Conservation (phyloP, 2,113 vertebrate genomes). For the Sphaerodactylus townsendi region DNA sequence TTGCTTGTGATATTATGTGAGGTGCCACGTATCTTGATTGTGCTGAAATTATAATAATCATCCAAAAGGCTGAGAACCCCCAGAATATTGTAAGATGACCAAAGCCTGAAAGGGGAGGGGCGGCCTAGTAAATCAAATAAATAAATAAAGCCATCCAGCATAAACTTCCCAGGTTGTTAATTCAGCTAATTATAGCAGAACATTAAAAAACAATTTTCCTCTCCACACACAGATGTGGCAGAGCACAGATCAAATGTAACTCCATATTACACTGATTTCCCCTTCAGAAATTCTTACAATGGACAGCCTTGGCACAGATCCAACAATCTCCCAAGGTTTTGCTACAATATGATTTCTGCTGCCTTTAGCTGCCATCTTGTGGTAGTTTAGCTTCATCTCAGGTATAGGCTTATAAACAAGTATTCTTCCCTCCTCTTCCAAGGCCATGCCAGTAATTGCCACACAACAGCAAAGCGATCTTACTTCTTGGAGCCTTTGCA, state of each 20-base stretch:
- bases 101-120: too few relatives aligned
- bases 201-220: neutral
- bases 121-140: too few relatives aligned
- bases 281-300: neutral
- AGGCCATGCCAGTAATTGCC: neutral
- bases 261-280: neutral
- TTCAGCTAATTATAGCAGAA: neutral
- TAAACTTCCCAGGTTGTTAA: too few relatives aligned
- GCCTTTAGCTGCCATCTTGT: slow-evolving; percentile 70
- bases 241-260: neutral
- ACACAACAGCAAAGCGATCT: slow-evolving; percentile 4
- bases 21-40: neutral
- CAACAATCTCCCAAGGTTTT: neutral
- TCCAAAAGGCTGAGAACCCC: neutral
- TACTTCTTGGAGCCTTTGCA: neutral
- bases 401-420: neutral
- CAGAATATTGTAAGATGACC: too few relatives aligned
- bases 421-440: neutral
- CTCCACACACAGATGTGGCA: neutral
- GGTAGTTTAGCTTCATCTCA: slow-evolving; percentile 58
- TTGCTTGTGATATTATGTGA: neutral
- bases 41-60: neutral
- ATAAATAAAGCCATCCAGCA: too few relatives aligned
- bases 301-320: neutral
- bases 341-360: slow-evolving; percentile 1